These are phyloP conservation scores for Calcarius lapponicus DNA, from an alignment of 2,797 vertebrate species.

Conservation along the genomic window DNA sequence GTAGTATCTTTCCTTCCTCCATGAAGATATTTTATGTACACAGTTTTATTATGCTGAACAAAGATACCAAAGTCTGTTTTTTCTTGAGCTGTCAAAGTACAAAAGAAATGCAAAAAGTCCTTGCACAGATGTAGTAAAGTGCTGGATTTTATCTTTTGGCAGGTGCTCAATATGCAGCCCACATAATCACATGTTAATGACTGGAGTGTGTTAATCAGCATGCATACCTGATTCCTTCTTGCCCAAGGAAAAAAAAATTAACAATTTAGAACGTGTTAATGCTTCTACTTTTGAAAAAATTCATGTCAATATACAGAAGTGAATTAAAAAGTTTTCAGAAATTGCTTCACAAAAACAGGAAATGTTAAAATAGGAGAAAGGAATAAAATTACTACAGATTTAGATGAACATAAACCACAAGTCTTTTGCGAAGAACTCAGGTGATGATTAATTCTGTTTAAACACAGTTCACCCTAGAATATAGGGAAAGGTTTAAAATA, in stretches of 20 bases:
- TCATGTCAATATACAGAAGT: conserved; percentile 39
- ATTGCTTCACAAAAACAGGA: conserved; percentile 6
- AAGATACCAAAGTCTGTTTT: conserved; percentile 63
- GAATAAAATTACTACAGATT: neutral
- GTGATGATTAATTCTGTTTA: conserved; percentile 21
- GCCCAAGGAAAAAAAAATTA: conserved; percentile 69
- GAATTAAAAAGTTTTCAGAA: conserved; percentile 43
- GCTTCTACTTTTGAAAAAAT: conserved; percentile 70
- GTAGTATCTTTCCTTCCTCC: conserved; percentile 35
- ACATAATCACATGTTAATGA: conserved; percentile 88
- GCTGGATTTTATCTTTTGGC: conserved; percentile 88
- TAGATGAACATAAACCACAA: neutral
- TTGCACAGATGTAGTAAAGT: conserved; percentile 74
- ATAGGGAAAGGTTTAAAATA: neutral
- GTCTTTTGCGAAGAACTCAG: neutral
- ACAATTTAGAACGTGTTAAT: conserved; percentile 68
- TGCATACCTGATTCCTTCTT: conserved; percentile 81
- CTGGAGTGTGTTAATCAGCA: conserved; percentile 87
- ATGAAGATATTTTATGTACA: conserved; percentile 65
- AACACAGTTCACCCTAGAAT: neutral
- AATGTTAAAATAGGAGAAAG: conserved; percentile 13
- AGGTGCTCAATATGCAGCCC: conserved; percentile 86
- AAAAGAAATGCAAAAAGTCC: conserved; percentile 76
- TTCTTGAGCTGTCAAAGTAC: conserved; percentile 73
- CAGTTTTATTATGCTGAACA: conserved; percentile 69